These are phyloP conservation scores for Scaptodrosophila lebanonensis DNA, from an alignment of 1,140 invertebrate species.

Conservation along the genomic window DNA sequence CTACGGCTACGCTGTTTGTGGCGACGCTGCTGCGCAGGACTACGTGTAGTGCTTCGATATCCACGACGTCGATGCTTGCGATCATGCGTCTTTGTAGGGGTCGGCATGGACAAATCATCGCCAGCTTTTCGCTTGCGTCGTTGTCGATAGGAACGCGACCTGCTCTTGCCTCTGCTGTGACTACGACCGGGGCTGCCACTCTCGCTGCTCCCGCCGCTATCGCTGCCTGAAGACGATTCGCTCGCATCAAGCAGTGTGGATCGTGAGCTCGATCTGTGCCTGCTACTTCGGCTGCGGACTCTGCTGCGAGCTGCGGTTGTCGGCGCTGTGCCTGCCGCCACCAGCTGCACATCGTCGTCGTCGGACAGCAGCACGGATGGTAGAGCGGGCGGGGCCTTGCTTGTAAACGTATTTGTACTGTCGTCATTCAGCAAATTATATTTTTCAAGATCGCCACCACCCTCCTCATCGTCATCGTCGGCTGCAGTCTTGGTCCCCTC, in stretches of 20 bases:
- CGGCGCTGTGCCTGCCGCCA: conserved; percentile 9
- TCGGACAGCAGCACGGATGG: conserved; percentile 12
- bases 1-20: conserved; percentile 14
- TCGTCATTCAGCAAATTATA: conserved; percentile 64
- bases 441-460: conserved; percentile 51
- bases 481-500: neutral
- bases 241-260: too few species aligned
- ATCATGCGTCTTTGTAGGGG: too few species aligned
- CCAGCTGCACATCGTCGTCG: conserved; percentile 28
- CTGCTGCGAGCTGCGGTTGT: conserved; percentile 22
- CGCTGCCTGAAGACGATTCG: too few species aligned
- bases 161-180: too few species aligned
- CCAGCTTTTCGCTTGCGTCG: conserved; percentile 25
- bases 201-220: conserved; percentile 4
- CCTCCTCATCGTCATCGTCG: conserved; percentile 47
- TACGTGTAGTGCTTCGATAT: conserved; percentile 12
- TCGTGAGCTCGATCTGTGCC: too few species aligned
- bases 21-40: neutral
- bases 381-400: conserved; percentile 20
- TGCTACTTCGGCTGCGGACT: conserved; percentile 29
- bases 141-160: too few species aligned
- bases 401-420: conserved; percentile 58
- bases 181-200: too few species aligned
- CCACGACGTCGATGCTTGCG: conserved; percentile 12
- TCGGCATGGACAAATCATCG: neutral